phyloP scores from a whole-genome alignment of 2,797 vertebrate species.

The Cottoperca gobio region DNA sequence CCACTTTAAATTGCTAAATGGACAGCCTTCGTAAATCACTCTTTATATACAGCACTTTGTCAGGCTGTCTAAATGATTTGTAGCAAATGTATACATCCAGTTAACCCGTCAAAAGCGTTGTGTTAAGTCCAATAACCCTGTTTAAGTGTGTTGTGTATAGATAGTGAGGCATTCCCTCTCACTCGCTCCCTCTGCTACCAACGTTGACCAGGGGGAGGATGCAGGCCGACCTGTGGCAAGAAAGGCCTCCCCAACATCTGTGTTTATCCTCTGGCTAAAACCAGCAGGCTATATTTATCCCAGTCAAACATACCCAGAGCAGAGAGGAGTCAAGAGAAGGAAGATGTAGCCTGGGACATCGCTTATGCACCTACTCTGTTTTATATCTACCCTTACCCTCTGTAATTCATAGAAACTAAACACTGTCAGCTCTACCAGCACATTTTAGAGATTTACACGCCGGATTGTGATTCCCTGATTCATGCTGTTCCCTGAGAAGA shows the following conservation, averaged over 20 bases:
- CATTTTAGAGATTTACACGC: conserved; percentile 35
- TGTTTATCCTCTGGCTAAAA: conserved; percentile 87
- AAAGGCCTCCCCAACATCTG: conserved; percentile 85
- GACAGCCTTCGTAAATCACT: conserved; percentile 50
- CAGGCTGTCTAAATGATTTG: conserved; percentile 48
- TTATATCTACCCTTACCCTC: conserved; percentile 6
- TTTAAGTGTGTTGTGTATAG: conserved; percentile 66
- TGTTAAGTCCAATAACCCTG: conserved; percentile 45
- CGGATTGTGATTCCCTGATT: conserved; percentile 45
- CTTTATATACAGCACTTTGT: conserved; percentile 46
- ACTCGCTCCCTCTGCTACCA: conserved; percentile 54
- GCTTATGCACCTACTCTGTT: conserved; percentile 26
- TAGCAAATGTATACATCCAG: conserved; percentile 25
- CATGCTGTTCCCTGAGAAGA: conserved; percentile 33
- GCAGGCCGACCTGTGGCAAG: conserved; percentile 76
- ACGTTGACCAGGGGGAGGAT: conserved; percentile 65
- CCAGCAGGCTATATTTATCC: conserved; percentile 88
- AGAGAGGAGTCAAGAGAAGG: conserved; percentile 50
- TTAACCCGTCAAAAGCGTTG: conserved; percentile 51
- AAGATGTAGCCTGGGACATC: conserved; percentile 43
- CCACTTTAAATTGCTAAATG: conserved; percentile 42
- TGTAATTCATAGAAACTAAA: conserved; percentile 1
- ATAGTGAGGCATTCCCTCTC: conserved; percentile 37
- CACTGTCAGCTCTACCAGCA: neutral
- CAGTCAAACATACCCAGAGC: conserved; percentile 76